These are phyloP conservation scores for Vannuccia rotundouncinata DNA, from an alignment of 2,888 invertebrate genomes.

Conservation along the genomic window DNA sequence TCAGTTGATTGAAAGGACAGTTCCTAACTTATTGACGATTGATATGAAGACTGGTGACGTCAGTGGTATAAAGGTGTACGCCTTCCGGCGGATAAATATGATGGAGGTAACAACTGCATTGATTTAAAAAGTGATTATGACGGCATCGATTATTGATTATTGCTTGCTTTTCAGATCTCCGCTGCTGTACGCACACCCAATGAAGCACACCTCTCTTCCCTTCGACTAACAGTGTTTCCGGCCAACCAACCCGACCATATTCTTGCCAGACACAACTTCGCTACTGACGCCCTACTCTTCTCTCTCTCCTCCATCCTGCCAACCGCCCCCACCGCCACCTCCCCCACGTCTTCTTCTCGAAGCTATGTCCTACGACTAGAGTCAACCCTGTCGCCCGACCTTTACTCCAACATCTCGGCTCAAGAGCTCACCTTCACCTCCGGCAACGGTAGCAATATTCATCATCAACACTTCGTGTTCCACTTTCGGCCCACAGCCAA, in stretches of 20 bases:
- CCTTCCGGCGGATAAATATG: slow-evolving; percentile 31
- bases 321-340: background rate
- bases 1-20: background rate
- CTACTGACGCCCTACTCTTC: slow-evolving; percentile 25
- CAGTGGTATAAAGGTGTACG: slow-evolving; percentile 18
- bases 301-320: slow-evolving; percentile 4
- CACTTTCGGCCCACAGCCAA: background rate
- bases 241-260: slow-evolving; percentile 33
- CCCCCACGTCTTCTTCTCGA: background rate
- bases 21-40: slow-evolving; percentile 28
- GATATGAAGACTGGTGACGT: slow-evolving; percentile 31
- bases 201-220: background rate
- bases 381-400: slow-evolving; percentile 1
- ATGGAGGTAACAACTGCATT: slow-evolving; percentile 12
- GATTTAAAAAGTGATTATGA: background rate
- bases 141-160: background rate
- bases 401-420: slow-evolving; percentile 25
- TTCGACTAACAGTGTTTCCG: slow-evolving; percentile 32
- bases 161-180: background rate
- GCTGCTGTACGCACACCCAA: slow-evolving; percentile 22
- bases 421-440: slow-evolving; percentile 23
- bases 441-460: background rate
- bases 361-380: slow-evolving; percentile 32
- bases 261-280: slow-evolving; percentile 22
- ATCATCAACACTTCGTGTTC: slow-evolving; percentile 25